These are phyloP conservation scores for Heliconius ethilla DNA, from an alignment of 2,888 invertebrate species.

Conservation along the genomic window DNA sequence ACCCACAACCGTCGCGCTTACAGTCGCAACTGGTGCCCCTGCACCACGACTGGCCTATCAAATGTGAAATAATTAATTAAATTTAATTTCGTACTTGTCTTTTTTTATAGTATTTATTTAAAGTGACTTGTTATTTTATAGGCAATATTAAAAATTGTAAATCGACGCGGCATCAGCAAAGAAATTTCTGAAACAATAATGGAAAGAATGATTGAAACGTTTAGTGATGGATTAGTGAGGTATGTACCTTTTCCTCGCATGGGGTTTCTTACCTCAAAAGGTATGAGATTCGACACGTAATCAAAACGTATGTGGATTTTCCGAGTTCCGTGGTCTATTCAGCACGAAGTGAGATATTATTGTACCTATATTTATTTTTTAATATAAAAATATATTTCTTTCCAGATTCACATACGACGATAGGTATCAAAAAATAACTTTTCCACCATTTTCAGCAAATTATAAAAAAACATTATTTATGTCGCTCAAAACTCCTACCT, in stretches of 20 bases:
- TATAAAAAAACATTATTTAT: slow-evolving; percentile 62
- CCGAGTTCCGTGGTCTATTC: too few species aligned
- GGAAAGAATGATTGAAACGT: slow-evolving; percentile 69
- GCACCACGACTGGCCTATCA: too few species aligned
- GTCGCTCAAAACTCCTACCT: slow-evolving; percentile 53
- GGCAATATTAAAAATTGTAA: slow-evolving; percentile 72
- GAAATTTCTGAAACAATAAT: slow-evolving; percentile 74
- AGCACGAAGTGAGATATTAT: neutral
- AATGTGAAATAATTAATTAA: too few species aligned
- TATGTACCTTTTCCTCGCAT: slow-evolving; percentile 41
- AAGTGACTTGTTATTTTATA: slow-evolving; percentile 37
- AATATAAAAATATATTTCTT: slow-evolving; percentile 28
- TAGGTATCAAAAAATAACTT: slow-evolving; percentile 66
- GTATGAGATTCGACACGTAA: neutral
- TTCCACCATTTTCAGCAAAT: slow-evolving; percentile 61
- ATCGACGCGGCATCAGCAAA: slow-evolving; percentile 64
- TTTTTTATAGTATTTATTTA: neutral
- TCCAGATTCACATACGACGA: slow-evolving; percentile 81
- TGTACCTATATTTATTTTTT: too few species aligned
- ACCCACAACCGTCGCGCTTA: too few species aligned
- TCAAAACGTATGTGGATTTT: neutral
- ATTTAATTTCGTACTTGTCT: too few species aligned
- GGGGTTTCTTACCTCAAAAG: too few species aligned
- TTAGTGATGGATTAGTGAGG: slow-evolving; percentile 72
- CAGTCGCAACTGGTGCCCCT: too few species aligned